Base-by-base conservation (phyloP, 2,888 invertebrate genomes). In the Dilophus febrilis region DNA sequence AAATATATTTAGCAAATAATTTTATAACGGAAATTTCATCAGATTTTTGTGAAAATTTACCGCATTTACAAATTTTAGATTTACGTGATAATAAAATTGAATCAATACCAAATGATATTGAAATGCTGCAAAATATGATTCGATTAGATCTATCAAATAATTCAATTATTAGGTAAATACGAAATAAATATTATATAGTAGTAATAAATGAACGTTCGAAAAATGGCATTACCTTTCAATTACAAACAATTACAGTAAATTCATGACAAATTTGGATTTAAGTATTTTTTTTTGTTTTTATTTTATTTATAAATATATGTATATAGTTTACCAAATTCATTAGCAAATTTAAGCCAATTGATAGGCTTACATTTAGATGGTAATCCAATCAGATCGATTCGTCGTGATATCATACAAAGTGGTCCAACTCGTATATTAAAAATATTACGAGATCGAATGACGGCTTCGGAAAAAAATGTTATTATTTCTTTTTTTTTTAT, bases 111-210 rank as follows among this genome's bases (percentile, higher is more conserved):
- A 78, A 84, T 46, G 81, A 86, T 58, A 74, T 90, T 50, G 72
- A 75, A 12, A 61, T 77, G 44, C 58, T 90, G 40, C 73, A 82
- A 50, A 75, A 75, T 49, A 64, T 91, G 35, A 79, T 83, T 51
- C 71, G 87, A 47, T 69, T 92, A 36, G 90, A 92, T 64, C 61
- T 91, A 41, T 79, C 83, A 10, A 86, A 86, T 59, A 91, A 91
- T 56, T 73, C 72, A 49, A 65, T n/a, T n/a, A n/a, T n/a, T n/a
- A n/a, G n/a, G n/a, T n/a, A n/a, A n/a, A n/a, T n/a, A n/a, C n/a
- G n/a, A n/a, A n/a, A n/a, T n/a, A n/a, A n/a, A n/a, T n/a, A n/a
- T n/a, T n/a, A n/a, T n/a, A n/a, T n/a, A n/a, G n/a, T n/a, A n/a
- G n/a, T n/a, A n/a, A n/a, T n/a, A n/a, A n/a, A n/a, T n/a, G n/a